A percentile compares a stretch with the other conserved stretches of the same genome.
Conservation (phyloP, 2,797 vertebrate species). For the Nyctibius grandis region DNA sequence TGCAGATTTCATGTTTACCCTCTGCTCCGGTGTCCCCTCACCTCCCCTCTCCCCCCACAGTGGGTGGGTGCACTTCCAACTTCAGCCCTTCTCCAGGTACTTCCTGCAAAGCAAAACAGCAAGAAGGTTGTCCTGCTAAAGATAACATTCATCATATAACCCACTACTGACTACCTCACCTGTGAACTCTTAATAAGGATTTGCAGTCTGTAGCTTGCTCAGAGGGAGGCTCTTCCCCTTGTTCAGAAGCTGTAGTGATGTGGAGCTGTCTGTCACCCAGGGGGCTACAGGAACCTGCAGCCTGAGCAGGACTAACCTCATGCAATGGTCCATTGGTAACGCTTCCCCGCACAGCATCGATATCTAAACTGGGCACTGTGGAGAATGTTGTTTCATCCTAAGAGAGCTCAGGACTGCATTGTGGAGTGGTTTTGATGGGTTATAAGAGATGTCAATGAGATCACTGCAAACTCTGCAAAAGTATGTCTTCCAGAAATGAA, state of each 20-base stretch:
- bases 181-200: background rate
- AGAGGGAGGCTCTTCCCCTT: background rate
- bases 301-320: background rate
- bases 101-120: background rate
- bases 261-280: background rate
- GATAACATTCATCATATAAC: background rate
- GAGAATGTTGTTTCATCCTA: background rate
- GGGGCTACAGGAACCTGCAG: background rate
- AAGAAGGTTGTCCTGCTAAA: background rate
- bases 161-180: background rate
- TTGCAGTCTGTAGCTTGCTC: background rate
- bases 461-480: background rate
- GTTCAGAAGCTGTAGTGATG: background rate
- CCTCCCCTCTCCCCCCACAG: background rate
- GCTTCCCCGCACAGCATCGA: background rate
- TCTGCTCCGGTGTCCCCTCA: background rate
- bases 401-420: background rate
- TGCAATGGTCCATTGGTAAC: background rate
- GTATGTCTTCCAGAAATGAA: background rate
- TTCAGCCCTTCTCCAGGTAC: background rate
- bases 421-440: background rate
- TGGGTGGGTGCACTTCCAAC: background rate
- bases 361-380: background rate
- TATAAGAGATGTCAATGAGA: background rate
- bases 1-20: background rate